Evolutionary conservation across 2,888 invertebrate species (phyloP).

Genomic region (Pristionchus entomophagus): DNA sequence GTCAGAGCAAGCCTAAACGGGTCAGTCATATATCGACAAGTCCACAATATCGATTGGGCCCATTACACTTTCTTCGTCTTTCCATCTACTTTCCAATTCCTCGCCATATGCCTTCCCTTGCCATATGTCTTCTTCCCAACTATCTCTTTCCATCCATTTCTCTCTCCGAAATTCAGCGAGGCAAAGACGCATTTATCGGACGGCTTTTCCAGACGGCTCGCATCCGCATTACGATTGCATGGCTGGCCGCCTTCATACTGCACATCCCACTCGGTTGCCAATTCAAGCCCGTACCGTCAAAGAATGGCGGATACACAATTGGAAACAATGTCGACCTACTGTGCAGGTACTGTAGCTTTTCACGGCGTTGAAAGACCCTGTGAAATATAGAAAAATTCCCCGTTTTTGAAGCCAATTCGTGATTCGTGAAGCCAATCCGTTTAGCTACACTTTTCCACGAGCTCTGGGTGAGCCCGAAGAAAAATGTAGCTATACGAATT

Average conservation of each 20-base stretch:
- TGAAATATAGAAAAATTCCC: no score
- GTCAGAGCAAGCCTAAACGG: conserved; percentile 3
- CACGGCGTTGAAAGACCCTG: no score
- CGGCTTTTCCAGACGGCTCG: conserved; percentile 52
- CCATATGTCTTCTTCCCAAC: neutral
- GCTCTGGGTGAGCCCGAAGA: no score
- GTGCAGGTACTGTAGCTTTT: no score
- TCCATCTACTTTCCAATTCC: no score
- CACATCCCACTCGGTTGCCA: conserved; percentile 73
- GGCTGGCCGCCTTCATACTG: conserved; percentile 63
- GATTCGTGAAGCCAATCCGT: no score
- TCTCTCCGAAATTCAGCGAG: no score
- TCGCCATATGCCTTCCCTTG: neutral
- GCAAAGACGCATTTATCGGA: no score
- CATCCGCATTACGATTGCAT: conserved; percentile 61
- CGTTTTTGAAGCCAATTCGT: conserved; percentile 43
- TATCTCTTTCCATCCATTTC: no score
- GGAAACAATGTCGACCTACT: conserved; percentile 67
- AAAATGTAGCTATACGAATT: no score
- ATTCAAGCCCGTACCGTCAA: conserved; percentile 50
- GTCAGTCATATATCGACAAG: neutral
- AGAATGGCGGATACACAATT: conserved; percentile 58
- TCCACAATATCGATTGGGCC: no score
- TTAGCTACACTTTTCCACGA: neutral
- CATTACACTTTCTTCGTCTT: no score